Percentiles rank a stretch among this genome's conserved stretches.
Conservation (phyloP, 2,797 vertebrate genomes). For the Carapus acus region DNA sequence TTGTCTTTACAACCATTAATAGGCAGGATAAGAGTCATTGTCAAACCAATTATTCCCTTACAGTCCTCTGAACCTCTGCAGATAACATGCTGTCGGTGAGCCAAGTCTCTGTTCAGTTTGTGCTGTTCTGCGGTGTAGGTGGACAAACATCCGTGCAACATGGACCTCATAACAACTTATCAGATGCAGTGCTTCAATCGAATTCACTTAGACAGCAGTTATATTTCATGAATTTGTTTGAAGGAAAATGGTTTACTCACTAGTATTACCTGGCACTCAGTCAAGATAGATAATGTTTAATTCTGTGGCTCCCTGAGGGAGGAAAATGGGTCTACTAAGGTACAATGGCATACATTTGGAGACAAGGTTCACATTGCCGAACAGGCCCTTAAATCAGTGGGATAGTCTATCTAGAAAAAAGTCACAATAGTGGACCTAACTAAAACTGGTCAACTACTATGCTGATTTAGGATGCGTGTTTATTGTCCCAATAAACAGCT, state of each 20-base stretch:
- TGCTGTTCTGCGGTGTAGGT: too few relatives aligned
- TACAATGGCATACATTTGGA: conserved; percentile 68
- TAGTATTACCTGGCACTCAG: conserved; percentile 36
- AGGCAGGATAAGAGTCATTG: too few relatives aligned
- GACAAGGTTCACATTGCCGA: conserved; percentile 71
- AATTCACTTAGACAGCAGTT: too few relatives aligned
- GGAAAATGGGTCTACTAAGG: conserved; percentile 45
- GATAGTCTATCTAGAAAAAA: conserved; percentile 37
- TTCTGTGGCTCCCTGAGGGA: conserved; percentile 66
- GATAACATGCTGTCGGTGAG: too few relatives aligned
- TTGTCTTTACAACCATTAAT: too few relatives aligned
- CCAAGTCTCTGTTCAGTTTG: too few relatives aligned
- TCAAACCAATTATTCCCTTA: too few relatives aligned
- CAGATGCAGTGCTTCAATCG: too few relatives aligned
- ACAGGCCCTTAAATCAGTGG: conserved; percentile 36
- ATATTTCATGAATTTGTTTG: background rate
- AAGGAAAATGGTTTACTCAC: conserved; percentile 24
- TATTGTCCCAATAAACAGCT: conserved; percentile 50
- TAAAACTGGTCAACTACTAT: background rate
- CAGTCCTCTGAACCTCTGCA: too few relatives aligned
- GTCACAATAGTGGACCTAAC: conserved; percentile 9
- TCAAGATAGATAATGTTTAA: conserved; percentile 58
- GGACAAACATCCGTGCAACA: too few relatives aligned
- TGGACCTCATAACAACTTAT: too few relatives aligned
- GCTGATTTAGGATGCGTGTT: conserved; percentile 28